Base-by-base conservation (phyloP, 2,797 vertebrate genomes). In the Euphonia xanthogaster region DNA sequence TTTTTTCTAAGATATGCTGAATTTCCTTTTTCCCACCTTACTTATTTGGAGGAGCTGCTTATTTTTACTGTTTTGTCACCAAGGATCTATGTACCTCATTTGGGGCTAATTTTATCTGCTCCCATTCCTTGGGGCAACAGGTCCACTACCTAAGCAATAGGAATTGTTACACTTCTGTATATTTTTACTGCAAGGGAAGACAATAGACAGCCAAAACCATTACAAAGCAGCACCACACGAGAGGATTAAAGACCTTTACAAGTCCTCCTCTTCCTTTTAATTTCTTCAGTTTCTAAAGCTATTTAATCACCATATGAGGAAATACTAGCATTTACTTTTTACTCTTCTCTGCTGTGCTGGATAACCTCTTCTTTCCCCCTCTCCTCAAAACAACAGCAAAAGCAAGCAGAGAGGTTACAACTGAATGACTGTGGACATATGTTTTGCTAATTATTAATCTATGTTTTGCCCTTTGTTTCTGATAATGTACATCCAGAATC, bases 381-480 rank as follows among this genome's bases (percentile, higher is more conserved):
- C 6, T 10, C 11, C 22, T 57, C 27, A 45, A 30, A 28, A 63
- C 6, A 79, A 45, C 1, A 85, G 28, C 35, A 88, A 76, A 73
- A 82, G 39, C 33, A 89, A 79, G 42, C 39, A 80, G 11, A 76
- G 51, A 79, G 25, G 31, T 76, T 92, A 72, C 25, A 78, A 14
- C 0, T 66, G 39, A 93, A 55, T 2, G 4, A 62, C 60, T 62
- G 8, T 44, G 37, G 23, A 83, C 27, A 40, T 9, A 31, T 8
- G 54, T 63, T 63, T 53, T 88, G 30, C 51, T 85, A 87, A 89
- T 73, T 58, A 86, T 85, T 92, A 95, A 86, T 60, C 37, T 25
- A 62, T 13, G 12, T 66, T 88, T 81, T 72, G 20, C 31, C 39
- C 31, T 84, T 90, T 84, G 57, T 71, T 92, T 91, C 78, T 90